Conservation (phyloP, 2,888 invertebrate species). For the Amiota mariae region DNA sequence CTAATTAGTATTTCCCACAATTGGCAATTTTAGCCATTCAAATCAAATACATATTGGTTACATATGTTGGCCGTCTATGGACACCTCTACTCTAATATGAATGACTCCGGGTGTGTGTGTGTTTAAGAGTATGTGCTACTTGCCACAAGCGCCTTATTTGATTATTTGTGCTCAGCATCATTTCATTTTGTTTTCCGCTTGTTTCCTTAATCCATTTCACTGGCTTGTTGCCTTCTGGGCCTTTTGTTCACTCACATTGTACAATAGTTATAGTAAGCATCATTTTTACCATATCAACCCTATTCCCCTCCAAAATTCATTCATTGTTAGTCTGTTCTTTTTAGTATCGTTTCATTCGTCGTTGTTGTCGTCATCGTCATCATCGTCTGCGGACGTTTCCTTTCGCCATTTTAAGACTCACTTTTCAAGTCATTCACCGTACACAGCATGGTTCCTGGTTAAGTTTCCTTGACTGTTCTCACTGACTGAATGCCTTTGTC, state of each 20-base stretch:
- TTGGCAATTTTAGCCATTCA: too few relatives aligned
- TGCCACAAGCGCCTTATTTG: slow-evolving; percentile 52
- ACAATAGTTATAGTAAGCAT: slow-evolving; percentile 35
- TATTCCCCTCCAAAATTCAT: too few relatives aligned
- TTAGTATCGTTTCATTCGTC: slow-evolving; percentile 10
- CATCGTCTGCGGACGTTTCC: slow-evolving; percentile 18
- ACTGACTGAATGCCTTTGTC: too few relatives aligned
- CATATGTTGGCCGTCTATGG: too few relatives aligned
- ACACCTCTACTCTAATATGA: too few relatives aligned
- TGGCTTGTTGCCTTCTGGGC: neutral
- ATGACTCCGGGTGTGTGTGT: too few relatives aligned
- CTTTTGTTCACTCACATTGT: too few relatives aligned
- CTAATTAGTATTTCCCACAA: too few relatives aligned
- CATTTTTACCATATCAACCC: slow-evolving; percentile 17
- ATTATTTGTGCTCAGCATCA: slow-evolving; percentile 62
- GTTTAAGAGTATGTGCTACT: slow-evolving; percentile 20
- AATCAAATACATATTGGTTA: too few relatives aligned
- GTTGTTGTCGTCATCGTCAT: neutral
- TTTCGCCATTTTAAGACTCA: slow-evolving; percentile 36
- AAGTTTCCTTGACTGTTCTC: too few relatives aligned
- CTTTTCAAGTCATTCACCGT: slow-evolving; percentile 65
- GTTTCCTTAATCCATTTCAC: slow-evolving; percentile 46
- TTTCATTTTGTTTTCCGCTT: slow-evolving; percentile 63
- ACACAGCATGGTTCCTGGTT: neutral
- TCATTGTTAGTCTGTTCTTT: slow-evolving; percentile 38